Base-by-base conservation (phyloP, 2,888 invertebrate genomes). In the Volucella zonaria region DNA sequence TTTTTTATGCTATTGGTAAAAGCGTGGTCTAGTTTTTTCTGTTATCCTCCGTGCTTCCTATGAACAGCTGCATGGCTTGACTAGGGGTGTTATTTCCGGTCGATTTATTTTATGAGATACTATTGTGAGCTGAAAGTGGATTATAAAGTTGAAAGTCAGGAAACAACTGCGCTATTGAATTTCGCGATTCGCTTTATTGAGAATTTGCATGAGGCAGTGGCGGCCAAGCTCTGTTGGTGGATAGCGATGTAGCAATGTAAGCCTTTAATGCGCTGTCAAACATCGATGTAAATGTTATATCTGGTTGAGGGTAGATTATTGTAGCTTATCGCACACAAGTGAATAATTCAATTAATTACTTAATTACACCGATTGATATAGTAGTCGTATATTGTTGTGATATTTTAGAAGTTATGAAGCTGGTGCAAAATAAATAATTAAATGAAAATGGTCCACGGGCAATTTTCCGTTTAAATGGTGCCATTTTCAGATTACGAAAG, bases 31-130 rank as follows among this genome's bases (percentile, higher is more conserved):
- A 67, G 47, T 68, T 68, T 78, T 58, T 31, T 31, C 31, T 31
- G 31, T 6, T 61, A 47, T 45, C 45, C 23, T 40, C 14, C 47
- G 31, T 23, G 3, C 1, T 23, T 23, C 18, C 15, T 40, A 70
- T 15, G 18, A 18, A 18, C 18, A 3, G 18, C 18, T 23, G 54
- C 12, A 12, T 31, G 45, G 15, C 59, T 52, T 9, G 18, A 18
- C 38, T 45, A 31, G 49, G 1, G 3, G 23, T 12, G 67, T 71
- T 67, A 64, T 51, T 81, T 81, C 23, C 71, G 49, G 76, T 85
- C 81, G 71, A 81, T 77, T 62, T 73, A 81, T 62, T 81, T 52
- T 68, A 77, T 75, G 56, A 56, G 71, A 49, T 71, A 56, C 75
- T 64, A 61, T 75, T 74, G 59, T 75, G 70, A 54, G 31, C 59